Base-by-base conservation (phyloP, 2,888 invertebrate genomes). In the Strigamia crassipes region DNA sequence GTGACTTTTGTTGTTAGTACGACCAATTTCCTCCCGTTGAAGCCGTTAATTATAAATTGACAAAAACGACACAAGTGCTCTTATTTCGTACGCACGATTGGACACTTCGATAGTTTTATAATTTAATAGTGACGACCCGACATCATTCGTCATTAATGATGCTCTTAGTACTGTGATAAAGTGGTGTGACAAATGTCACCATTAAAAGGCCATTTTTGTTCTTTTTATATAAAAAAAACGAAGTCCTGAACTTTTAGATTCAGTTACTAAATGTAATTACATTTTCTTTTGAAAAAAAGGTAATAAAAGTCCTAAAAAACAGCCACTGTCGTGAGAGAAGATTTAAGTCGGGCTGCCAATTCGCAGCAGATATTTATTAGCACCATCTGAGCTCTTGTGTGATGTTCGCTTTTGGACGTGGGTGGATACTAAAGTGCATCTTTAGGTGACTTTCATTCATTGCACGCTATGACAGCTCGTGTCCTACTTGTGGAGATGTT, bases 391-490 rank as follows among this genome's bases (percentile, higher is more conserved):
- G 61, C 61, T 12, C 21, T 10, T 46, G 12, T 18, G 9, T 61
- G 61, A 61, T 61, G 61, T 61, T 18, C 23, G 61, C 21, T 61
- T 61, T 61, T 61, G 61, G 61, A 61, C 61, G 61, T 61, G 61
- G 61, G 18, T 61, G 61, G 61, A 61, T 61, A 61, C 61, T 61
- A 61, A 61, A 61, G 21, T 61, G 61, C 61, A 61, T 61, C 61
- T 61, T 61, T 23, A 61, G 61, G 61, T 61, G 61, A 61, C 61
- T 61, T 61, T 61, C 61, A 61, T 61, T 61, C 61, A 23, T 61
- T 61, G 61, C 61, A 61, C 61, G 61, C 61, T 23, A 23, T 61
- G 61, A 61, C 61, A 61, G 61, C 61, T 61, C 61, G 61, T 61
- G 61, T 61, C 61, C 61, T 61, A 23, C 23, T 18, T 61, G 46